These are phyloP conservation scores for Limenitis camilla DNA, from an alignment of 2,888 invertebrate genomes.

Conservation along the genomic window DNA sequence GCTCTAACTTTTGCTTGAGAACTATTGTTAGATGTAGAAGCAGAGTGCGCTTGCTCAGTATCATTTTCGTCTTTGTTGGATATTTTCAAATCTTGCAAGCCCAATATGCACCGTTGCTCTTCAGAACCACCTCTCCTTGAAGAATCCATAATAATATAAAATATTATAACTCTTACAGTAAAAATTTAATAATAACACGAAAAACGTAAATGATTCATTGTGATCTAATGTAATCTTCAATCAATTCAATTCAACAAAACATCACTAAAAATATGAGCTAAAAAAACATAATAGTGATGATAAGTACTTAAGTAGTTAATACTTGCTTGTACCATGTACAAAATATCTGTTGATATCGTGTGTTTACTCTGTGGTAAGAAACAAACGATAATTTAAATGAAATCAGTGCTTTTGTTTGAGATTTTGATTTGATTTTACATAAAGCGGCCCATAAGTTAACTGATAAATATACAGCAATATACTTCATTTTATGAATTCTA, in stretches of 20 bases:
- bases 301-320: background rate
- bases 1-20: slow-evolving; percentile 68
- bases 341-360: too few species aligned
- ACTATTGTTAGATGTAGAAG: slow-evolving; percentile 52
- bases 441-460: too few species aligned
- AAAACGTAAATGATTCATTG: slow-evolving; percentile 34
- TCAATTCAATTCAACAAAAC: slow-evolving; percentile 29
- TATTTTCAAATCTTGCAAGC: slow-evolving; percentile 70
- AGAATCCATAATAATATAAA: slow-evolving; percentile 47
- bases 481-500: too few species aligned
- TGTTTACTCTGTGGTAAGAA: too few species aligned
- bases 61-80: slow-evolving; percentile 67
- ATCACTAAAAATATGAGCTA: slow-evolving; percentile 23
- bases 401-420: too few species aligned
- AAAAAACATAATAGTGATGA: slow-evolving; percentile 27
- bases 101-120: slow-evolving; percentile 64
- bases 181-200: slow-evolving; percentile 18
- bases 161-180: slow-evolving; percentile 16
- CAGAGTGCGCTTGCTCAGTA: slow-evolving; percentile 69
- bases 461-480: too few species aligned
- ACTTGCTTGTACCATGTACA: background rate
- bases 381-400: too few species aligned
- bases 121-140: slow-evolving; percentile 59
- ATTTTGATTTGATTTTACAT: too few species aligned
- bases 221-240: slow-evolving; percentile 28